phyloP scores from a whole-genome alignment of 1,140 invertebrate genomes.

The Vollenhovia emeryi region DNA sequence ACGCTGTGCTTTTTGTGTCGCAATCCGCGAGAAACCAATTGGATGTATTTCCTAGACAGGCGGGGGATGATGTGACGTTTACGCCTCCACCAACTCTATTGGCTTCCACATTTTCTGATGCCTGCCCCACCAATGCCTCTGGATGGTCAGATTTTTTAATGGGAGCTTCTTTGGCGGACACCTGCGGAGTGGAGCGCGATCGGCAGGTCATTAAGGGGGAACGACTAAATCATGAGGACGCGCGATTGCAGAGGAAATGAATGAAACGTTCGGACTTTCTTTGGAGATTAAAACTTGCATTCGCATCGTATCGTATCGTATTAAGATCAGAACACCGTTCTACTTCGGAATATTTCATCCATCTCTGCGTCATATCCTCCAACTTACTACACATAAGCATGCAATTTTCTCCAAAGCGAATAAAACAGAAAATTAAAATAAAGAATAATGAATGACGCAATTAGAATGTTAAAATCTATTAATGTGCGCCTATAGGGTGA shows the following conservation, averaged over 20 bases:
- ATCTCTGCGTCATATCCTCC: background rate
- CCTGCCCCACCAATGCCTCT: constrained; percentile 90
- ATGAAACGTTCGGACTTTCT: constrained; percentile 43
- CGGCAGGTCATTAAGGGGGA: constrained; percentile 63
- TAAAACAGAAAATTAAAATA: background rate
- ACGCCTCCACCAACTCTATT: constrained; percentile 85
- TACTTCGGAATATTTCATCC: constrained; percentile 33
- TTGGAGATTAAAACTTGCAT: background rate
- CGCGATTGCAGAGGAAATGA: constrained; percentile 53
- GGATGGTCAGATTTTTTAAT: constrained; percentile 76
- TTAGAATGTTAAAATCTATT: background rate
- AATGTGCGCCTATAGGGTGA: background rate
- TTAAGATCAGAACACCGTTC: background rate
- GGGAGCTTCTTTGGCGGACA: constrained; percentile 64
- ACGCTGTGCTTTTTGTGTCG: background rate
- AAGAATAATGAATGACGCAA: background rate
- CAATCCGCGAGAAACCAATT: constrained; percentile 47
- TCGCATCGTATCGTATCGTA: too few species aligned
- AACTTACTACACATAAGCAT: background rate
- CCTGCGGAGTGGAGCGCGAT: constrained; percentile 49
- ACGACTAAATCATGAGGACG: constrained; percentile 58
- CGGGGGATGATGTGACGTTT: constrained; percentile 23
- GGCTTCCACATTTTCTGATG: constrained; percentile 93
- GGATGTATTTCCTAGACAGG: background rate
- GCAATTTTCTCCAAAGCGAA: background rate